Base-by-base conservation (phyloP, 2,888 invertebrate genomes). In the Andrena dorsata region DNA sequence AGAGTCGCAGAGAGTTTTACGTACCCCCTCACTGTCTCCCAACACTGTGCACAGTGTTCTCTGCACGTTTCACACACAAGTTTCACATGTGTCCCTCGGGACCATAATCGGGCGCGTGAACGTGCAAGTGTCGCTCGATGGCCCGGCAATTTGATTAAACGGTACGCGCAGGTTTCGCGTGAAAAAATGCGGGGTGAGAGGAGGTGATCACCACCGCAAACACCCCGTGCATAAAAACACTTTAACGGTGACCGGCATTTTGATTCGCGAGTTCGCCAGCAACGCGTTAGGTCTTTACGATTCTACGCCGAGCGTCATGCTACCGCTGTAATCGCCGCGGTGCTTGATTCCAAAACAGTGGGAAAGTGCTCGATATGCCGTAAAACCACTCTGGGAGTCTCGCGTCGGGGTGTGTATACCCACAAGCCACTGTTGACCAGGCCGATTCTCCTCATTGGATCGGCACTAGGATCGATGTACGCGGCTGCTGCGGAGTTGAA, bases 331-430 rank as follows among this genome's bases (percentile, higher is more conserved):
- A 51, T 49, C n/a, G 7, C 3, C 23, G 56, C 8, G 41, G 13
- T 26, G 26, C n/a, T 26, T 49, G 58, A 77, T 60, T 74, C 69
- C 49, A 6, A 16, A n/a, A 26, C 7, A 7, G 64, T 72, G 53
- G 23, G 35, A 66, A 71, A 63, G 20, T n/a, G 51, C 77, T 73
- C 79, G 81, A 75, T 72, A 53, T 74, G 77, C 79, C 71, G 58
- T 73, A 69, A 80, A 83, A 82, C 51, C 81, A 74, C 86, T 73
- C 53, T 47, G 65, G 56, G 74, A 69, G 75, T 82, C 87, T 88
- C 90, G 90, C 92, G 90, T 91, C 90, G 88, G 92, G 92, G 92
- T 92, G 92, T 92, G 91, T 92, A 91, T 91, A 89, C 90, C 90
- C 91, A 91, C 90, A 90, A 89, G 90, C 89, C 90, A 90, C 91